Evolutionary conservation across 92 coral and sea anemone species (phyloP).

Genomic region (Diadumene lineata): DNA sequence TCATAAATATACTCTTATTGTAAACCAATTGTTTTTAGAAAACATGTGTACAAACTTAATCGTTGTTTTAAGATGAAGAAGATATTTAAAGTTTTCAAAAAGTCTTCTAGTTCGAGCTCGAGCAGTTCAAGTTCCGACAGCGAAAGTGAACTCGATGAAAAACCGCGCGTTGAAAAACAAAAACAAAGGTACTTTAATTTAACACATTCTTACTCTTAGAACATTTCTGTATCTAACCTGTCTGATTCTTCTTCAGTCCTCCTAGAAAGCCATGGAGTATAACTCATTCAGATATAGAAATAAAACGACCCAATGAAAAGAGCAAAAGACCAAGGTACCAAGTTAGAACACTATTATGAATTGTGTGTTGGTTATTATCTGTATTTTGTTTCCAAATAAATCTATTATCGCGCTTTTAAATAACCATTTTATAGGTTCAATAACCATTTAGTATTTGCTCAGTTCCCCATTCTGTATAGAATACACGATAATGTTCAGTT

Average conservation of each 20-base stretch:
- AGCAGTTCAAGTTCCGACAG: conserved; percentile 57
- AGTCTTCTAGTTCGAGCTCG: conserved; percentile 74
- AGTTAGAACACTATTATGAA: not conserved
- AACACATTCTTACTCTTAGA: not conserved
- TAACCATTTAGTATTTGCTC: too few relatives aligned
- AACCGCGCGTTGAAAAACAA: conserved; percentile 39
- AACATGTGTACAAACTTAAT: not conserved
- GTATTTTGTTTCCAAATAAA: too few relatives aligned
- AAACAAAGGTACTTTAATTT: conserved; percentile 20
- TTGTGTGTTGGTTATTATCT: too few relatives aligned
- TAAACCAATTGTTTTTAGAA: not conserved
- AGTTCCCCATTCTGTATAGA: too few relatives aligned
- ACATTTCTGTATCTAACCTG: not conserved
- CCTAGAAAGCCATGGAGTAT: conserved; percentile 67
- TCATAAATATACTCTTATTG: not conserved
- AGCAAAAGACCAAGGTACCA: not conserved
- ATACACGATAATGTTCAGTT: too few relatives aligned
- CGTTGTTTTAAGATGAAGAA: conserved; percentile 4
- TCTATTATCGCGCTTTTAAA: too few relatives aligned
- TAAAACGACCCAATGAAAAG: conserved; percentile 27
- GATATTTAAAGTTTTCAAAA: conserved; percentile 48
- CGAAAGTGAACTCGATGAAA: conserved; percentile 34
- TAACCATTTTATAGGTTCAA: too few relatives aligned
- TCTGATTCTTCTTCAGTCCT: conserved; percentile 36
- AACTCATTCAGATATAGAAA: conserved; percentile 80